Conservation (phyloP, 2,113 vertebrate genomes). For the Sinocyclocheilus anshuiensis region DNA sequence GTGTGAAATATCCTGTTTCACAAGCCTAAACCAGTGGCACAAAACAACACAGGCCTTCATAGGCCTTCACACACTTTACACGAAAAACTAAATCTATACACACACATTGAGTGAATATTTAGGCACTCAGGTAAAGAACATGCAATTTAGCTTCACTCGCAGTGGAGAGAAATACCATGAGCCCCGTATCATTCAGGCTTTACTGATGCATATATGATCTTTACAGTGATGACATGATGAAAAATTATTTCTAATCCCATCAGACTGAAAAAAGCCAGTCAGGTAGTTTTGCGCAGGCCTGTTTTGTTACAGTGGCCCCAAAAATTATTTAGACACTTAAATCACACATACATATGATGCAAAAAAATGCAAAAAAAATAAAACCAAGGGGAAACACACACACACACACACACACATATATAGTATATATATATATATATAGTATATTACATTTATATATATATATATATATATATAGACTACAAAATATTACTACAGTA, state of each 20-base stretch:
- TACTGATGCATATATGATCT: neutral
- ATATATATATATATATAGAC: too few species aligned
- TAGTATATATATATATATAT: too few species aligned
- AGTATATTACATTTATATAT: too few species aligned
- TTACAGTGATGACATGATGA: neutral
- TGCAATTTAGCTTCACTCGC: neutral
- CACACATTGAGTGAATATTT: constrained; percentile 15
- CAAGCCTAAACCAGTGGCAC: constrained; percentile 32
- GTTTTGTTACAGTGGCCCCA: neutral
- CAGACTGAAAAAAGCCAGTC: neutral
- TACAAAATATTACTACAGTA: too few species aligned
- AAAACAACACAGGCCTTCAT: constrained; percentile 12
- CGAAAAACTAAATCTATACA: neutral
- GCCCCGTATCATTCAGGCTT: neutral
- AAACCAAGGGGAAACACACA: neutral
- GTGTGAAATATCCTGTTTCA: constrained; percentile 65
- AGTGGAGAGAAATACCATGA: neutral
- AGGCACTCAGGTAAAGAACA: neutral
- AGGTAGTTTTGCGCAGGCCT: neutral
- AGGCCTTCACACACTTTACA: constrained; percentile 29
- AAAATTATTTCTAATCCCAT: neutral
- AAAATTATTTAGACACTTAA: neutral
- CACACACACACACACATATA: too few species aligned
- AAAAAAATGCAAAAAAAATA: neutral
- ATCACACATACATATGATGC: constrained; percentile 1